A percentile compares a stretch with the other conserved stretches of the same genome.
phyloP scores from a whole-genome alignment of 2,888 invertebrate genomes.

The Lepidochrysops patricia region DNA sequence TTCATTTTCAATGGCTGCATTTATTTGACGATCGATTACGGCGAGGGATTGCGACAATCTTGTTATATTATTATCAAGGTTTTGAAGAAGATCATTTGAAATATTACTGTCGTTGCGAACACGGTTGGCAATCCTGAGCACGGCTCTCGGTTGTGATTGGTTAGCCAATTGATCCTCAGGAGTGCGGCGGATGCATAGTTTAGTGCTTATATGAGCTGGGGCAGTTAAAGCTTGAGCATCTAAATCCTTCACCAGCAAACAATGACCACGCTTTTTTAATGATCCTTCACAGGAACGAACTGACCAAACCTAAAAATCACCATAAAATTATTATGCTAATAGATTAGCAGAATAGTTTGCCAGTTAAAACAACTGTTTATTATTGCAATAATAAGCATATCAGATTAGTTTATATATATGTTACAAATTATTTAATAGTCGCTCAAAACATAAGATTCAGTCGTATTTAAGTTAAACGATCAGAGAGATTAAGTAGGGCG shows the following conservation, averaged over 20 bases:
- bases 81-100: slow-evolving; percentile 42
- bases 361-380: too few species aligned
- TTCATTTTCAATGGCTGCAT: slow-evolving; percentile 41
- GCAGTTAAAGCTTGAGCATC: slow-evolving; percentile 50
- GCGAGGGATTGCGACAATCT: slow-evolving; percentile 52
- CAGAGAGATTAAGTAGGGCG: too few species aligned
- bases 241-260: slow-evolving; percentile 42
- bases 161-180: slow-evolving; percentile 41
- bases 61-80: slow-evolving; percentile 50
- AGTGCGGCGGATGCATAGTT: slow-evolving; percentile 49
- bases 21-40: slow-evolving; percentile 48
- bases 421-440: slow-evolving; percentile 1
- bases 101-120: slow-evolving; percentile 31
- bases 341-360: too few species aligned
- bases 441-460: too few species aligned
- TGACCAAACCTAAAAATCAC: slow-evolving; percentile 56
- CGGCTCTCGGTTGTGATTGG: slow-evolving; percentile 52
- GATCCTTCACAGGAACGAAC: slow-evolving; percentile 62
- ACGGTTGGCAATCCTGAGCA: slow-evolving; percentile 58
- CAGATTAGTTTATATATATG: too few species aligned
- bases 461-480: too few species aligned
- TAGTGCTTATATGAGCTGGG: slow-evolving; percentile 43
- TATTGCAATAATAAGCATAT: too few species aligned
- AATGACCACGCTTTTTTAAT: slow-evolving; percentile 57
- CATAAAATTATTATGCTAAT: too few species aligned